phyloP scores from a whole-genome alignment of 2,113 vertebrate genomes.

The Melanocharis versteri region DNA sequence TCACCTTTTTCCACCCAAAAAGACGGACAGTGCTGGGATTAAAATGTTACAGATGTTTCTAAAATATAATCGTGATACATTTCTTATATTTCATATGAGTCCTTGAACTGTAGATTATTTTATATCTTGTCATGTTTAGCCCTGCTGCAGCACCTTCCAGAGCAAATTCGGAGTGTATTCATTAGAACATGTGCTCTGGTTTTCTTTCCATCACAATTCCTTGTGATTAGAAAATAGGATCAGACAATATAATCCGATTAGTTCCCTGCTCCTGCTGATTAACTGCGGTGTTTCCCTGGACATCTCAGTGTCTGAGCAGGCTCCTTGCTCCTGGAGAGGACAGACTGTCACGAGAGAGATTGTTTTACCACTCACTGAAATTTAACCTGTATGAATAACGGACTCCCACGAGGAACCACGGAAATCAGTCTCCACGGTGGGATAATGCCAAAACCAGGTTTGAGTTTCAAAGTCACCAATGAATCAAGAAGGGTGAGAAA shows the following conservation, averaged over 20 bases:
- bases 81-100: neutral
- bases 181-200: neutral
- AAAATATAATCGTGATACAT: neutral
- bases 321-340: neutral
- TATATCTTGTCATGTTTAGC: neutral
- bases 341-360: neutral
- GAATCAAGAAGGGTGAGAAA: conserved; percentile 1
- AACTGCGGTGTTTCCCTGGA: neutral
- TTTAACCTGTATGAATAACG: neutral
- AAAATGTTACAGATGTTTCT: neutral
- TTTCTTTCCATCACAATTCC: neutral
- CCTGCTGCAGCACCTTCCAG: neutral
- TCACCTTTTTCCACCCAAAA: neutral
- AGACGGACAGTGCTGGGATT: neutral
- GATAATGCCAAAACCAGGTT: conserved; percentile 4
- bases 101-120: neutral
- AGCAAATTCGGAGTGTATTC: neutral
- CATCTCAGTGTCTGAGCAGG: neutral
- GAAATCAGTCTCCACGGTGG: neutral
- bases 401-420: neutral
- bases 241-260: neutral
- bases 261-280: neutral
- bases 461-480: neutral
- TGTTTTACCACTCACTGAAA: neutral
- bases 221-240: neutral